phyloP scores from a whole-genome alignment of 2,113 vertebrate species.

The Mus spicilegus region DNA sequence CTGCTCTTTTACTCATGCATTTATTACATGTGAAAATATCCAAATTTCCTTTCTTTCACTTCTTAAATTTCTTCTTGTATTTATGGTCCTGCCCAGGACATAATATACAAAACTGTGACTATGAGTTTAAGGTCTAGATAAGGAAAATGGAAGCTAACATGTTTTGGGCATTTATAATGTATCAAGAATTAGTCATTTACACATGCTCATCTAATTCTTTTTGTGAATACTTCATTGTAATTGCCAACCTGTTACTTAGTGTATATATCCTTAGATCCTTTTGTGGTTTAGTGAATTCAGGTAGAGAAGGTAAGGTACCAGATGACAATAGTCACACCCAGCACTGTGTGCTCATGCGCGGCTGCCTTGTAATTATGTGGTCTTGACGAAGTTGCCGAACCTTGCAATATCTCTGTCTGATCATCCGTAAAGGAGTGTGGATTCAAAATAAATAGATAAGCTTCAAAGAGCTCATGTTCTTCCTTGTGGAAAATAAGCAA shows the following conservation, averaged over 20 bases:
- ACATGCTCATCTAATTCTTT: neutral
- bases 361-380: neutral
- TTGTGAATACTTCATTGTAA: conserved; percentile 26
- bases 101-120: neutral
- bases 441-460: neutral
- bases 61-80: neutral
- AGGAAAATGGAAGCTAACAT: neutral
- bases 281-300: neutral
- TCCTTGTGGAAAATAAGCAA: neutral
- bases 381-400: neutral
- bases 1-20: conserved; percentile 7
- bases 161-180: neutral
- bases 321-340: neutral
- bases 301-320: neutral
- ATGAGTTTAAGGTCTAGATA: neutral
- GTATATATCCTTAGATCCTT: neutral
- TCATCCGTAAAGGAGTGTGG: neutral
- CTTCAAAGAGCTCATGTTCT: neutral
- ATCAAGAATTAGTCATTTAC: neutral
- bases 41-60: neutral
- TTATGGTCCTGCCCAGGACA: neutral
- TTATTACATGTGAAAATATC: conserved; percentile 23
- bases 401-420: neutral
- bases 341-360: neutral
- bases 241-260: neutral